Evolutionary conservation across 2,888 invertebrate genomes (phyloP), one percentile per base, ranked within the genome.

Genomic region (Druceiella hillmani): DNA sequence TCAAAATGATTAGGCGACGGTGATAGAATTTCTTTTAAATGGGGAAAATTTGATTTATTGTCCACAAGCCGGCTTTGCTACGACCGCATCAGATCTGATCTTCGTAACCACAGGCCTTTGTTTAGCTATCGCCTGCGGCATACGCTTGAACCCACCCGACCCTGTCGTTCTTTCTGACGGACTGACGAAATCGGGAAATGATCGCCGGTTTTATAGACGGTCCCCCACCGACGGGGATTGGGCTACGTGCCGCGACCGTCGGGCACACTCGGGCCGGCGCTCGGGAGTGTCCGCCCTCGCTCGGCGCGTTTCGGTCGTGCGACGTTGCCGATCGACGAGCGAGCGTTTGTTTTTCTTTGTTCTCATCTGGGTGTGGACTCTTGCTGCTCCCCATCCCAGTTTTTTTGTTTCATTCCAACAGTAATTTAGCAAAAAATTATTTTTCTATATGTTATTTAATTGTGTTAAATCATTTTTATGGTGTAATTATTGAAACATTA

Each of bases 21-120:
- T n/a, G n/a, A n/a, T n/a, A n/a, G n/a, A n/a, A n/a, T n/a, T n/a
- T n/a, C n/a, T n/a, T n/a, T n/a, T n/a, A n/a, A n/a, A n/a, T n/a
- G n/a, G n/a, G n/a, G n/a, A n/a, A n/a, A n/a, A n/a, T n/a, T n/a
- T n/a, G n/a, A n/a, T n/a, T n/a, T n/a, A n/a, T n/a, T n/a, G n/a
- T n/a, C n/a, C n/a, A n/a, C n/a, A n/a, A n/a, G n/a, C n/a, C n/a
- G n/a, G 22, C 9, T 33, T 15, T 20, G 7, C 57, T 58, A 62
- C 66, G 64, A 66, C 61, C 57, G 64, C 68, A 68, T 69, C 64
- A 66, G 67, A 68, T 69, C 65, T 66, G 68, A 68, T 68, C 69
- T 68, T n/a, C 66, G 69, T 66, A 67, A 68, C 66, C 67, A 59
- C 60, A 63, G 67, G 68, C 66, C 67, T 67, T 62, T 41, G 39